Percentiles rank a stretch among this genome's conserved stretches.
Evolutionary conservation across 2,888 invertebrate genomes (phyloP).

Genomic region (Thymelicus lineola): DNA sequence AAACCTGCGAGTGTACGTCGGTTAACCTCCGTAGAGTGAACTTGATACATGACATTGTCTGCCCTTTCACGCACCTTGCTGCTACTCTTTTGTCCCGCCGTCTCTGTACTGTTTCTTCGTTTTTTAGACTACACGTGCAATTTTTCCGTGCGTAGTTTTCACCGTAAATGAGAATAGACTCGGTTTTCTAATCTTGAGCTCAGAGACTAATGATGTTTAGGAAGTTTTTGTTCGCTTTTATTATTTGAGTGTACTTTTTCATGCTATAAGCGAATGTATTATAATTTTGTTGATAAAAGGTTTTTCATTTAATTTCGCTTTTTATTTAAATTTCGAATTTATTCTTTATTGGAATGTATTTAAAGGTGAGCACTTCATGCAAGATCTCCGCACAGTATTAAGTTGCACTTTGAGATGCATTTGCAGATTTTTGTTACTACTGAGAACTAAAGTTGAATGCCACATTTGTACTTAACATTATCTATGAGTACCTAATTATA

Average conservation of each 20-base stretch:
- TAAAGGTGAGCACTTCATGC: no score
- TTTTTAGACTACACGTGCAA: conserved; percentile 39
- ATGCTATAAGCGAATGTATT: no score
- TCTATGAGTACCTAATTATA: not conserved
- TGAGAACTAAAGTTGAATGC: no score
- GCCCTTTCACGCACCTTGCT: conserved; percentile 75
- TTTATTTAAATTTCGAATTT: no score
- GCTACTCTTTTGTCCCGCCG: conserved; percentile 48
- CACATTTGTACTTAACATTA: no score
- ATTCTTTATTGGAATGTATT: no score
- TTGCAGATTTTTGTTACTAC: no score
- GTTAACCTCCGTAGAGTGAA: conserved; percentile 70
- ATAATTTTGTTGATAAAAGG: no score
- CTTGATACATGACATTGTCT: conserved; percentile 85
- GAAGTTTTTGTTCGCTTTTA: not conserved
- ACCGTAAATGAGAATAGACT: conserved; percentile 22
- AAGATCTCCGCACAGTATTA: no score
- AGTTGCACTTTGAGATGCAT: no score
- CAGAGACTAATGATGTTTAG: not conserved
- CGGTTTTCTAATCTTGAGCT: conserved; percentile 26
- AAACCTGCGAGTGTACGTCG: conserved; percentile 62
- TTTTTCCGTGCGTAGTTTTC: conserved; percentile 33
- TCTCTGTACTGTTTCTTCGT: conserved; percentile 48
- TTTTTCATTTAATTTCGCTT: no score
- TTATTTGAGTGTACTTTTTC: no score